These are phyloP conservation scores for Neopelma chrysocephalum DNA, from an alignment of 2,797 vertebrate species.

Conservation along the genomic window DNA sequence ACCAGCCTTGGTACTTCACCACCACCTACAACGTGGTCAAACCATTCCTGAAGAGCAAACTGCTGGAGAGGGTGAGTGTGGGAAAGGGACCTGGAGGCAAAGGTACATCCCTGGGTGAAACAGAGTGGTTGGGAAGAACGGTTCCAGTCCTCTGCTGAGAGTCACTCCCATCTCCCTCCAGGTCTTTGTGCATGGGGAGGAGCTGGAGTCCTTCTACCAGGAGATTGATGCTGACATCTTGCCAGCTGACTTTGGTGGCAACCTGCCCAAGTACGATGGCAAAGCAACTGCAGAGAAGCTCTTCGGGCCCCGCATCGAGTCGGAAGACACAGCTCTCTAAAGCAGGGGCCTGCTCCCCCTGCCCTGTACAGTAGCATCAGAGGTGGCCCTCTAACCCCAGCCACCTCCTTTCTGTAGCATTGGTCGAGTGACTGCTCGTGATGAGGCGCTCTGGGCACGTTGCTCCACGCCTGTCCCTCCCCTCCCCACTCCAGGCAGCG, in stretches of 20 bases:
- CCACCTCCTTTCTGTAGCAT: constrained; percentile 14
- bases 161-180: constrained; percentile 30
- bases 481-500: background rate
- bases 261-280: constrained; percentile 82
- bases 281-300: constrained; percentile 84
- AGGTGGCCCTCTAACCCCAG: background rate
- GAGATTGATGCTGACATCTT: constrained; percentile 88
- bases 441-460: fast-evolving
- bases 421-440: background rate
- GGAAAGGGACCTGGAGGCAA: background rate
- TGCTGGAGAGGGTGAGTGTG: constrained; percentile 91
- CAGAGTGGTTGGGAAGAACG: fast-evolving
- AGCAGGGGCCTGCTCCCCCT: background rate
- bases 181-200: constrained; percentile 94
- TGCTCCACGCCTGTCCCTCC: background rate
- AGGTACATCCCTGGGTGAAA: background rate
- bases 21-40: constrained; percentile 97
- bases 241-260: constrained; percentile 91
- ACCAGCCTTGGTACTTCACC: constrained; percentile 99
- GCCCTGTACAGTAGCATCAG: background rate
- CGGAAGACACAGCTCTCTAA: constrained; percentile 91
- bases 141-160: background rate
- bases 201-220: constrained; percentile 87
- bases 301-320: constrained; percentile 80
- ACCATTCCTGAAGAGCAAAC: constrained; percentile 96